phyloP scores from a whole-genome alignment of 92 coral and sea anemone genomes.

The Pocillopora grandis region DNA sequence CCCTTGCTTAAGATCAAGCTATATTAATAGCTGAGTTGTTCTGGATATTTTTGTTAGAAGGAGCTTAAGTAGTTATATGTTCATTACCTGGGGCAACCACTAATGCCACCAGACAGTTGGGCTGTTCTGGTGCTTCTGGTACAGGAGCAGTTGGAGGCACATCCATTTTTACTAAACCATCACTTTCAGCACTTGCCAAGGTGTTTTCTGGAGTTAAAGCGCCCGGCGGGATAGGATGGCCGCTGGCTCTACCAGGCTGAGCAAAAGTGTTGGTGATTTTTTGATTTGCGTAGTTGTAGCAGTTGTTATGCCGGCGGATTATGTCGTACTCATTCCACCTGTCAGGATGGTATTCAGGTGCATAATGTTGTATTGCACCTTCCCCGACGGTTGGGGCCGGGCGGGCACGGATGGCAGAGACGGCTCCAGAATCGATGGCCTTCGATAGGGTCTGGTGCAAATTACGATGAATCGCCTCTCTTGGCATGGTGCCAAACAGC shows the following conservation, averaged over 20 bases:
- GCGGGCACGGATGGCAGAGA: not conserved
- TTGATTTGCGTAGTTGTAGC: constrained; percentile 42
- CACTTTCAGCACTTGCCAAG: not conserved
- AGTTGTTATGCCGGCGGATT: constrained; percentile 15
- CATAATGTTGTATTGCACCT: constrained; percentile 13
- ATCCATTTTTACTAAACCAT: constrained; percentile 21
- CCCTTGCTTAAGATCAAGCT: too few relatives aligned
- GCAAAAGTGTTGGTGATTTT: constrained; percentile 47
- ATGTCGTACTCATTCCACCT: not conserved
- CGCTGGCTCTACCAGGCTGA: constrained; percentile 32
- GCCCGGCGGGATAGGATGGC: not conserved
- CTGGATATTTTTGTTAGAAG: too few relatives aligned
- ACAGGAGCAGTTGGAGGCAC: not conserved
- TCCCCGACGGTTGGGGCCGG: not conserved
- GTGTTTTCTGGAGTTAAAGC: not conserved
- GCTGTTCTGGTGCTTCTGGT: constrained; percentile 31
- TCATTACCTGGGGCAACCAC: constrained; percentile 19
- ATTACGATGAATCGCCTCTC: not conserved
- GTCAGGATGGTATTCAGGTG: not conserved
- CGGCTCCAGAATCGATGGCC: constrained; percentile 18
- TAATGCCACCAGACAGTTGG: constrained; percentile 24
- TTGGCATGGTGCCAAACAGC: constrained; percentile 32
- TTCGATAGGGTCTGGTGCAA: constrained; percentile 8
- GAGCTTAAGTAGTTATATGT: too few relatives aligned
- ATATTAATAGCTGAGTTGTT: too few relatives aligned